Percentiles rank a stretch among this genome's conserved stretches.
These are phyloP conservation scores for Monochamus alternatus DNA, from an alignment of 2,888 invertebrate species.

Conservation along the genomic window DNA sequence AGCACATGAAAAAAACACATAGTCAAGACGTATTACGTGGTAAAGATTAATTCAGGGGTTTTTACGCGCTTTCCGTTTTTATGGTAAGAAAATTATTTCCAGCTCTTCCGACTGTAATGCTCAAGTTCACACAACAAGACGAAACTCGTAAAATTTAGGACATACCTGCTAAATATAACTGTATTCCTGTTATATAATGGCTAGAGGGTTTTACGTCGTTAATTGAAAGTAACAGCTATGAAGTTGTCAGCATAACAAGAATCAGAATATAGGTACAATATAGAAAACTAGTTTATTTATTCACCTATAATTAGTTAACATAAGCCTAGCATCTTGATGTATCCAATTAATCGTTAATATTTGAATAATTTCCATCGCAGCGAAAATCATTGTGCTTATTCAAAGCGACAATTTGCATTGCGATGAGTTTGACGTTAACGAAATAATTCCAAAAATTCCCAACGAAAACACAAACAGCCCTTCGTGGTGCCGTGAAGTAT, in stretches of 20 bases:
- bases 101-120: background rate
- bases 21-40: conserved; percentile 15
- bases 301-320: no score
- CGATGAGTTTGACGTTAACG: no score
- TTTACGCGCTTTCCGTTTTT: background rate
- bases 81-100: background rate
- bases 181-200: background rate
- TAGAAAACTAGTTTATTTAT: background rate
- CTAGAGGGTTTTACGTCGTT: background rate
- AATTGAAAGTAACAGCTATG: no score
- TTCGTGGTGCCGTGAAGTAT: conserved; percentile 29
- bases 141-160: background rate
- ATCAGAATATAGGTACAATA: background rate
- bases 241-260: background rate
- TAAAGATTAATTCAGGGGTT: conserved; percentile 13
- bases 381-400: no score
- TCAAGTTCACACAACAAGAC: background rate
- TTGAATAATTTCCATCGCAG: no score
- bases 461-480: conserved; percentile 29
- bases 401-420: no score
- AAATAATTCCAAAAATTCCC: conserved; percentile 30
- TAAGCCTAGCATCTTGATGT: no score
- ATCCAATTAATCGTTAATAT: no score
- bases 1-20: conserved; percentile 14
- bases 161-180: background rate